Evolutionary conservation across 2,888 invertebrate species (phyloP).

Genomic region (Diarsia mendica): DNA sequence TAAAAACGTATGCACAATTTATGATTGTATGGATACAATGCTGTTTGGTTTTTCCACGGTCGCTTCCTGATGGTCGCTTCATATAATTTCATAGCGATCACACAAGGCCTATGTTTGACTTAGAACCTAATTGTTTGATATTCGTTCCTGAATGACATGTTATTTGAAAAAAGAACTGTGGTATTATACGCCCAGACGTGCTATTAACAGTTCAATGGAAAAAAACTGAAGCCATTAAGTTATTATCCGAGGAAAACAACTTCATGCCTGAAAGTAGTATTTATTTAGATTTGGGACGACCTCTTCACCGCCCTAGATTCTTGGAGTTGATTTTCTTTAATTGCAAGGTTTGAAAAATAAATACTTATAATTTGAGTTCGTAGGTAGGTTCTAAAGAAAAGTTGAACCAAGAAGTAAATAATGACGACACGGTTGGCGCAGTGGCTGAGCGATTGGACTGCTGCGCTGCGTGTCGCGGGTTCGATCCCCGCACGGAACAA

Average conservation of each 20-base stretch:
- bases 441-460: too few species aligned
- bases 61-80: not conserved
- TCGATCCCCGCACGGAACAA: too few species aligned
- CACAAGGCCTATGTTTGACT: not conserved
- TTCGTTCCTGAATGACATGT: constrained; percentile 1
- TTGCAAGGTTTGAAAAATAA: not conserved
- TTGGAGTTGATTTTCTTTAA: not conserved
- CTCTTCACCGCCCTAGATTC: not conserved
- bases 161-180: not conserved
- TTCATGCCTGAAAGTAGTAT: not conserved
- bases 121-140: constrained; percentile 9
- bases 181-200: not conserved
- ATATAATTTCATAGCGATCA: constrained; percentile 23
- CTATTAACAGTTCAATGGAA: constrained; percentile 6
- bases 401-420: too few species aligned
- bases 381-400: too few species aligned
- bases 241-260: constrained; percentile 27
- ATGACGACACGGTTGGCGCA: too few species aligned
- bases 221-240: constrained; percentile 3
- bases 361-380: too few species aligned
- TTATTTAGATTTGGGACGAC: constrained; percentile 18
- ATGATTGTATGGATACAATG: not conserved
- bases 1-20: not conserved
- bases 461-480: too few species aligned
- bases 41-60: not conserved